Evolutionary conservation across 2,888 invertebrate genomes (phyloP).

Genomic region (Luperina nickerlii): DNA sequence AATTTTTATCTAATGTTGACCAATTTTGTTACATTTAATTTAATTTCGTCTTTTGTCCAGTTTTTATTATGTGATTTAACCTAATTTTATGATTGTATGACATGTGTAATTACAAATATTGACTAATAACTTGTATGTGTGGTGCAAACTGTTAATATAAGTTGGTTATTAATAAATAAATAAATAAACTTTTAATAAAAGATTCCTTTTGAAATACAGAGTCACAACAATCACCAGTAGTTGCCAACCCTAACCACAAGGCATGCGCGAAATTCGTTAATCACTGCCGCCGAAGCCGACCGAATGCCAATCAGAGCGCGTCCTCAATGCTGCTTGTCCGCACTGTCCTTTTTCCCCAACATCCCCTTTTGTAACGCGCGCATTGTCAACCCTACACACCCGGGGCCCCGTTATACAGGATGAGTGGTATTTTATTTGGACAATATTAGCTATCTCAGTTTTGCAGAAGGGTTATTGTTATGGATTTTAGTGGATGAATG

Average conservation of each 20-base stretch:
- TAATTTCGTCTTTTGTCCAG: no score
- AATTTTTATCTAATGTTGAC: no score
- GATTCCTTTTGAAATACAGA: constrained; percentile 14
- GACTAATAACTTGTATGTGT: no score
- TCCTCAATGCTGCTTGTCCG: constrained; percentile 69
- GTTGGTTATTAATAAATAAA: no score
- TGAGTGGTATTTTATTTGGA: constrained; percentile 55
- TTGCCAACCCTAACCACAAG: constrained; percentile 62
- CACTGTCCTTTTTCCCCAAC: constrained; percentile 65
- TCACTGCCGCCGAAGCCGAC: constrained; percentile 74
- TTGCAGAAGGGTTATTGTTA: constrained; percentile 51
- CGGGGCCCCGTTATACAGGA: constrained; percentile 18
- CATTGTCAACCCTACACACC: constrained; percentile 53
- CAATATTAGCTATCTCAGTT: constrained; percentile 51
- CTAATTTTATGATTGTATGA: no score
- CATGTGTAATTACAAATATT: no score
- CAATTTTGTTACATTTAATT: no score
- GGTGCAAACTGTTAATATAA: no score
- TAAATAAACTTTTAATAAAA: constrained; percentile 14
- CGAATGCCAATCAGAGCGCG: constrained; percentile 76
- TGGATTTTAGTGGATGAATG: constrained; percentile 31
- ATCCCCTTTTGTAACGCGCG: constrained; percentile 55
- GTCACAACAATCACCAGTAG: constrained; percentile 32
- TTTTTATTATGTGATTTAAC: no score
- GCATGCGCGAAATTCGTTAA: constrained; percentile 80